phyloP scores from a whole-genome alignment of 1,140 invertebrate genomes.

The Leptonema lineaticorne region DNA sequence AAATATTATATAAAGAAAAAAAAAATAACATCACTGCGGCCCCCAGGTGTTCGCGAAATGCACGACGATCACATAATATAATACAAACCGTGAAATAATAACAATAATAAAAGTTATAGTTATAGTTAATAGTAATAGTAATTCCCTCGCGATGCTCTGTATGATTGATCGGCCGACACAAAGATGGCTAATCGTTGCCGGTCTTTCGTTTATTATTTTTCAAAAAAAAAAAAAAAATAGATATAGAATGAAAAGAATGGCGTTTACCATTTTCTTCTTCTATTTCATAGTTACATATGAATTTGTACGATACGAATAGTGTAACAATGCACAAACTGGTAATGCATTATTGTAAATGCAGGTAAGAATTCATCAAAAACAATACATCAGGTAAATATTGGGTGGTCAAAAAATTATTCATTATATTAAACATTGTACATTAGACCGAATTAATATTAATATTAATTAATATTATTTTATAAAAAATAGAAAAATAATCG shows the following conservation, averaged over 20 bases:
- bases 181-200: slow-evolving; percentile 35
- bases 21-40: slow-evolving; percentile 4
- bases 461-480: too few species aligned
- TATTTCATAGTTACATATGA: not conserved
- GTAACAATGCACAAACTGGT: not conserved
- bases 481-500: too few species aligned
- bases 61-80: not conserved
- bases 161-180: slow-evolving; percentile 38
- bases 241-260: too few species aligned
- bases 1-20: too few species aligned
- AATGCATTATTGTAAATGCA: slow-evolving; percentile 20
- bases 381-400: too few species aligned
- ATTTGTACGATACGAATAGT: not conserved
- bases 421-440: too few species aligned
- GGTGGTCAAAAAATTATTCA: too few species aligned
- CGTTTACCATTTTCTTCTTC: not conserved
- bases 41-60: slow-evolving; percentile 38
- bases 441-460: too few species aligned
- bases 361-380: slow-evolving; percentile 33
- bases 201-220: not conserved
- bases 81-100: slow-evolving; percentile 10
- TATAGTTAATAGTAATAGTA: not conserved
- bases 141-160: not conserved
- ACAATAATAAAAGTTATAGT: not conserved
- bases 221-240: too few species aligned